Base-by-base conservation (phyloP, 2,888 invertebrate genomes). In the Folsomia candida region DNA sequence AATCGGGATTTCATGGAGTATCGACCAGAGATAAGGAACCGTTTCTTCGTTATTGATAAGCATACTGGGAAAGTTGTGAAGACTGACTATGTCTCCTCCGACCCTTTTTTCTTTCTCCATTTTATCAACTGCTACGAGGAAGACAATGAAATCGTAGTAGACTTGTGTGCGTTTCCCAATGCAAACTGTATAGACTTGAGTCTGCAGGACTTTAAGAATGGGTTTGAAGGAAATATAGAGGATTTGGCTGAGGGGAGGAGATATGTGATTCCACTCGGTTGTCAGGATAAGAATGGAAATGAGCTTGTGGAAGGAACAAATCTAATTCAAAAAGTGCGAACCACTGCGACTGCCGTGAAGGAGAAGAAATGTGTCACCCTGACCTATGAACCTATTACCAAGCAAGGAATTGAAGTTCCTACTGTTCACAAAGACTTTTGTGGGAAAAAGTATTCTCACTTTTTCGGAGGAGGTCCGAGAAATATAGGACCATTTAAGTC, bases 51-150 rank as follows among this genome's bases (percentile, higher is more conserved):
- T 29, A 81, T 85, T 28, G 81, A 83, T 61, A 83, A 84, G 72
- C 74, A 76, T 22, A 83, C 82, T 20, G 85, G 85, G 1, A 81
- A 83, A 72, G 77, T 82, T 20, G 59, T 83, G 11, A 81, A 81
- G 6, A 78, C 80, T 1, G 81, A 81, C 37, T 85, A 83, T 78
- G 79, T 82, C 60, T 81, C 85, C 0, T 81, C 82, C 11, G 81
- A 82, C n/a, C 81, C 85, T 1, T 84, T 86, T 77, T 86, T 86
- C 81, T 83, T 83, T 60, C 85, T 86, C 80, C 87, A 87, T 78
- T 84, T 84, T 76, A 83, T 85, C 69, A 87, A 87, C 79, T 82
- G 85, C 22, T 87, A 84, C 79, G 87, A 87, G 80, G 83, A 83
- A 37, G 82, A 84, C 57, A 82, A 81, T 51, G 70, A 76, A n/a